phyloP scores from a whole-genome alignment of 2,797 vertebrate species.

The Peromyscus aztecus region DNA sequence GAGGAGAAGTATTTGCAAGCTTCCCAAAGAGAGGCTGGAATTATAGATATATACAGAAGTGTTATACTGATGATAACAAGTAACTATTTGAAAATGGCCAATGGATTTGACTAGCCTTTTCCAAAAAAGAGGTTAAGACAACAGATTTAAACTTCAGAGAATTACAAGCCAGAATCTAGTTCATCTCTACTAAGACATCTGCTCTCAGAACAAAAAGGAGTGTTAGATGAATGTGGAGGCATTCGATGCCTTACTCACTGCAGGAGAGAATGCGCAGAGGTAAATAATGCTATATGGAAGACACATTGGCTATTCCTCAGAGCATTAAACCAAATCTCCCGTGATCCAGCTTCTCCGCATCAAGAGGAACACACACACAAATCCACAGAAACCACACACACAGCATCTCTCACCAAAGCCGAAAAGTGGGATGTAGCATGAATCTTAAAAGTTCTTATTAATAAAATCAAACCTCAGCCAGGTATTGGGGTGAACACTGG shows the following conservation, averaged over 20 bases:
- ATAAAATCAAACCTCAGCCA: too few relatives aligned
- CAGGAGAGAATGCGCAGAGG: fast-evolving
- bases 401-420: fast-evolving
- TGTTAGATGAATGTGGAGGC: fast-evolving
- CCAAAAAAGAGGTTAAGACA: background rate
- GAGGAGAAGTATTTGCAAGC: background rate
- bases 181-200: fast-evolving
- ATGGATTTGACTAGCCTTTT: background rate
- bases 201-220: fast-evolving
- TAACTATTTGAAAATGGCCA: background rate
- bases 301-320: background rate
- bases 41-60: background rate
- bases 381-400: too few relatives aligned
- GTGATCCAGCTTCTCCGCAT: fast-evolving
- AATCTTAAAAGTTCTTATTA: too few relatives aligned
- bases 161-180: background rate
- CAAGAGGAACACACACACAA: fast-evolving
- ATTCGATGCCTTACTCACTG: fast-evolving
- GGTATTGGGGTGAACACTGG: too few relatives aligned
- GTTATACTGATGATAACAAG: too few relatives aligned
- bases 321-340: background rate
- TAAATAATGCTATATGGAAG: fast-evolving
- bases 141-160: background rate
- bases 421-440: too few relatives aligned
- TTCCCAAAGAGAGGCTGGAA: background rate